Evolutionary conservation across 2,113 vertebrate genomes (phyloP), one percentile per base, ranked within the genome.

Genomic region (Ardeotis arabs): DNA sequence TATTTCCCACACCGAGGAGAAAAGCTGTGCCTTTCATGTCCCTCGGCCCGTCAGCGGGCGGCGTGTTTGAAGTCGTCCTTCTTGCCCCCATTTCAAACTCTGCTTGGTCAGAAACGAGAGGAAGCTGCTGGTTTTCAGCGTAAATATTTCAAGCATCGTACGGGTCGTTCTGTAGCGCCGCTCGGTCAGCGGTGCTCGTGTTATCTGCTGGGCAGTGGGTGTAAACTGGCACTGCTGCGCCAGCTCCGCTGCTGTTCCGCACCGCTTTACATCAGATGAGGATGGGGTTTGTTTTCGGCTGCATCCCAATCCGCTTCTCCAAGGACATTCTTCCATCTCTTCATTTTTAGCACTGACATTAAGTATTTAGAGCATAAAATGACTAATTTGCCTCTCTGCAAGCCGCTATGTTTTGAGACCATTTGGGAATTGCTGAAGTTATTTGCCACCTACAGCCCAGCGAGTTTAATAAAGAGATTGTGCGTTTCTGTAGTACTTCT

Each of bases 311-410:
- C 91, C 12, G 33, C 95, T 96, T 95, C 95, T 96, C 81, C 53
- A 69, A 69, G 74, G 94, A 80, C 52, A n/a, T 86, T 85, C 95
- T 91, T 94, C 82, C 74, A 50, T 41, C 63, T 83, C 69, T 82
- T 94, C 93, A 84, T 97, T 97, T 97, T 96, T 93, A 95, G 93
- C 84, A 58, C 52, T 56, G 55, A 33, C 82, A 73, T 94, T 74
- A 91, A 91, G 84, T 58, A 88, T 95, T 80, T 80, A 92, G 91
- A 95, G 69, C 25, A 89, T 73, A 89, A 88, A 56, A 87, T 91
- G 81, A 92, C 90, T 93, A 35, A 94, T 85, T 93, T 74, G 74
- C 60, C 44, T 94, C 79, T 90, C 67, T 78, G 64, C 72, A 91
- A 91, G 95, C 76, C 67, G 4, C 93, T 74, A 35, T 9, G 6